A percentile compares a stretch with the other conserved stretches of the same genome.
Evolutionary conservation across 2,113 vertebrate species (phyloP).

Genomic region (Rhagologus leucostigma): DNA sequence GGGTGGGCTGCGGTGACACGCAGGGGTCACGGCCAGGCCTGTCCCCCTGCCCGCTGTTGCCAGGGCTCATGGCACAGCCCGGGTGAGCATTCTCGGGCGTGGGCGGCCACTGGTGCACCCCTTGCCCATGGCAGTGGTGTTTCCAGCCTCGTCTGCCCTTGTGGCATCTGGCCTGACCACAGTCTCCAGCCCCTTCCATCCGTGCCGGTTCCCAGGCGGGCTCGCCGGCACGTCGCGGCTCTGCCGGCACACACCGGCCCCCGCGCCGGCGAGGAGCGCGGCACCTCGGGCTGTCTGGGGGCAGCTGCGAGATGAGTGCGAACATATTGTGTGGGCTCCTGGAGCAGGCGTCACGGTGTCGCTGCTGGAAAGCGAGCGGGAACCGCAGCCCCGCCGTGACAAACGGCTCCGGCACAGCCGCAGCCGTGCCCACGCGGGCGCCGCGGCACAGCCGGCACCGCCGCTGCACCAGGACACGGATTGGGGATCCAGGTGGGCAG

Average conservation of each 20-base stretch:
- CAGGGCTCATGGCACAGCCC: accelerated
- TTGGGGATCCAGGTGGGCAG: accelerated
- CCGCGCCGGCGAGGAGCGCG: background rate
- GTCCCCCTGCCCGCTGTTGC: background rate
- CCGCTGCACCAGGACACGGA: accelerated
- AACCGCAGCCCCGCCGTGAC: background rate
- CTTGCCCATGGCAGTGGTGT: accelerated
- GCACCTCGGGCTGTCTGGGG: slow-evolving; percentile 29
- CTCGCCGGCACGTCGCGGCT: background rate
- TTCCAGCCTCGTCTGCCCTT: background rate
- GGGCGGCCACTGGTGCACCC: background rate
- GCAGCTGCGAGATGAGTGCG: slow-evolving; percentile 6
- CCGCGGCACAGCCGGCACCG: background rate
- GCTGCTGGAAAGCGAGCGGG: background rate
- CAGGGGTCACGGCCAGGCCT: background rate
- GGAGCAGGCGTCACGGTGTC: background rate
- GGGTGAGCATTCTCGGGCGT: accelerated
- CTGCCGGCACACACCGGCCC: background rate
- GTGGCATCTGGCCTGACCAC: background rate
- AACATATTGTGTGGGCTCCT: background rate
- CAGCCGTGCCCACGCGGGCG: slow-evolving; percentile 2
- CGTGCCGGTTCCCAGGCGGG: background rate
- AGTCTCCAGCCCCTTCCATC: background rate
- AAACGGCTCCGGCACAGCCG: background rate
- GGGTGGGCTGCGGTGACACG: background rate